These are phyloP conservation scores for Erebia palarica DNA, from an alignment of 2,888 invertebrate genomes.

Conservation along the genomic window DNA sequence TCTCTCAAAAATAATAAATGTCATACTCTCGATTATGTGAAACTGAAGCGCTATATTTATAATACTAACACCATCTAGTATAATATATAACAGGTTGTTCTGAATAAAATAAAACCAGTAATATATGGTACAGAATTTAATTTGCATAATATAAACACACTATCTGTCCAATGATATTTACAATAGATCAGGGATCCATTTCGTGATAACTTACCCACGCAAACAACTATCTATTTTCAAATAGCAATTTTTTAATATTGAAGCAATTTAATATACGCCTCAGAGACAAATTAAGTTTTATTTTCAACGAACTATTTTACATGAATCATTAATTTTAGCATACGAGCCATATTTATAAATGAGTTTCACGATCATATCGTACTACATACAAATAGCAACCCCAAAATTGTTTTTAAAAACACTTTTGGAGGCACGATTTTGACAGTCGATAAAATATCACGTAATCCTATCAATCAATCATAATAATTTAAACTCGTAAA, in stretches of 20 bases:
- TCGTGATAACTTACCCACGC: conserved; percentile 38
- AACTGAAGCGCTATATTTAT: too few relatives aligned
- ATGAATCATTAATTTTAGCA: not conserved
- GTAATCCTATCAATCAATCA: not conserved
- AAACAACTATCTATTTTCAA: conserved; percentile 22
- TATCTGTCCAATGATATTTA: conserved; percentile 72
- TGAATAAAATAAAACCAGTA: conserved; percentile 52
- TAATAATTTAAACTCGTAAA: not conserved
- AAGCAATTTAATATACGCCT: conserved; percentile 18
- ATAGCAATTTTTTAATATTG: conserved; percentile 10
- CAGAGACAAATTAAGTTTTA: not conserved
- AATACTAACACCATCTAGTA: too few relatives aligned
- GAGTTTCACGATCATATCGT: not conserved
- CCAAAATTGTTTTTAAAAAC: too few relatives aligned
- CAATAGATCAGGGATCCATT: conserved; percentile 57
- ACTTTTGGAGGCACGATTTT: too few relatives aligned
- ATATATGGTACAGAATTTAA: conserved; percentile 76
- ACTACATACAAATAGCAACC: too few relatives aligned
- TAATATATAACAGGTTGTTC: too few relatives aligned
- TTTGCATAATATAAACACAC: conserved; percentile 73
- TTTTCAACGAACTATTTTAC: not conserved
- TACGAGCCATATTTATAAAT: not conserved
- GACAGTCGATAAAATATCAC: not conserved
- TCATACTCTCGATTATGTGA: too few relatives aligned
- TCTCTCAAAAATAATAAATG: too few relatives aligned